Percentiles rank a stretch among this genome's conserved stretches.
phyloP scores from a whole-genome alignment of 2,113 vertebrate genomes.

The Pangasianodon hypophthalmus region DNA sequence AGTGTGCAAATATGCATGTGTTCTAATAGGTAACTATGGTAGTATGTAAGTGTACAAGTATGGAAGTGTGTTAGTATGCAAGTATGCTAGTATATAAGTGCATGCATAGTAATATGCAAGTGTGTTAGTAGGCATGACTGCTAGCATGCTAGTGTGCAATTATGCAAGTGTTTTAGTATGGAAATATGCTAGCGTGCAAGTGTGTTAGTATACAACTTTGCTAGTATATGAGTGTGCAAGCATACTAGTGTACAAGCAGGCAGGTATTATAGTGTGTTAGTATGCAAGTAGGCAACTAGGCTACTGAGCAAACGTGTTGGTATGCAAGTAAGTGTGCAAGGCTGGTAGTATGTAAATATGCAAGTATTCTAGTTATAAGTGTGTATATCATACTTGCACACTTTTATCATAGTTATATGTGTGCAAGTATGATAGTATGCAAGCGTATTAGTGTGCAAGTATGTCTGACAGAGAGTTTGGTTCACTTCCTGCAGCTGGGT shows the following conservation, averaged over 20 bases:
- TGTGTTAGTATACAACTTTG: not conserved
- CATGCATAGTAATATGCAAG: too few species aligned
- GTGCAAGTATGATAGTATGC: not conserved
- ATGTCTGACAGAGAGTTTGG: not conserved
- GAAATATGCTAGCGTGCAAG: not conserved
- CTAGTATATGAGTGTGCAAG: not conserved
- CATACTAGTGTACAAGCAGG: not conserved
- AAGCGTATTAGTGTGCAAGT: not conserved
- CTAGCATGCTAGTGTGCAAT: too few species aligned
- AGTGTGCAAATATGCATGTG: too few species aligned
- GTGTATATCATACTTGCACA: not conserved
- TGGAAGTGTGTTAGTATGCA: not conserved
- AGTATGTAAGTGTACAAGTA: too few species aligned
- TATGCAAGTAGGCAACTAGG: too few species aligned
- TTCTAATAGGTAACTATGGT: too few species aligned
- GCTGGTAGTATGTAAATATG: too few species aligned
- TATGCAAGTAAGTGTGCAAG: too few species aligned
- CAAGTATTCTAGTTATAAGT: too few species aligned
- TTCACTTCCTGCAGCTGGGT: not conserved
- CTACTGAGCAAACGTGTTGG: too few species aligned
- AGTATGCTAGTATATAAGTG: too few species aligned
- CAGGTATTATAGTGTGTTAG: not conserved
- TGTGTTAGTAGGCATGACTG: too few species aligned
- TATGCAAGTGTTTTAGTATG: not conserved
- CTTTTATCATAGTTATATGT: not conserved